Percentiles rank a stretch among this genome's conserved stretches.
phyloP scores from a whole-genome alignment of 2,888 invertebrate genomes.

The Dynastes hyllus region DNA sequence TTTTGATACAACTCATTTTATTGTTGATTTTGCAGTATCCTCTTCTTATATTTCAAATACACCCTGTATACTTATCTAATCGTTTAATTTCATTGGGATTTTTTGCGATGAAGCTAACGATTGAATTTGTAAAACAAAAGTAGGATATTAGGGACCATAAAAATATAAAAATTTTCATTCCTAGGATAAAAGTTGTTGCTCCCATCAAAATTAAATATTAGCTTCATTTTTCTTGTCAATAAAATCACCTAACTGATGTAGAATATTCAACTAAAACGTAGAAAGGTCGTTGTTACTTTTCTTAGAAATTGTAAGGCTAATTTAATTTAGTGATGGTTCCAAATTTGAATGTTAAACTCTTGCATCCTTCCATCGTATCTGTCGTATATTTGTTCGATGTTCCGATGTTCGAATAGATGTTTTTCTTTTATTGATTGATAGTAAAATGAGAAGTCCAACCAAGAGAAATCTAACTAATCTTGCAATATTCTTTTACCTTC shows the following conservation, averaged over 20 bases:
- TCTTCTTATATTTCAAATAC: too few relatives aligned
- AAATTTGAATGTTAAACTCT: too few relatives aligned
- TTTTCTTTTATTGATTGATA: neutral
- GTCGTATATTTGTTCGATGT: too few relatives aligned
- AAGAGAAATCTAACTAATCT: conserved; percentile 21
- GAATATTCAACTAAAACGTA: neutral
- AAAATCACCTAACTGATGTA: neutral
- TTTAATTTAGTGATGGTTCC: conserved; percentile 17
- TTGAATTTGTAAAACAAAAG: too few relatives aligned
- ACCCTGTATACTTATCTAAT: too few relatives aligned
- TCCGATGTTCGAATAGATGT: too few relatives aligned
- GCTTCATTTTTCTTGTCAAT: conserved; percentile 16
- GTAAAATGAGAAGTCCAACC: neutral
- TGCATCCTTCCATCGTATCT: too few relatives aligned
- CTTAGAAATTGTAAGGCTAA: neutral
- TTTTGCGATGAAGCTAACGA: too few relatives aligned
- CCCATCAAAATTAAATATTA: conserved; percentile 45
- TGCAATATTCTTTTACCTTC: neutral
- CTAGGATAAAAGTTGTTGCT: conserved; percentile 54
- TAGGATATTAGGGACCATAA: too few relatives aligned
- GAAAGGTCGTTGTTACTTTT: too few relatives aligned
- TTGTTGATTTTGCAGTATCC: neutral
- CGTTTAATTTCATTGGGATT: too few relatives aligned
- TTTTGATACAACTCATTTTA: too few relatives aligned
- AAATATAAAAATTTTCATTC: neutral